These are phyloP conservation scores for Abrostola tripartita DNA, from an alignment of 2,888 invertebrate species.

Conservation along the genomic window DNA sequence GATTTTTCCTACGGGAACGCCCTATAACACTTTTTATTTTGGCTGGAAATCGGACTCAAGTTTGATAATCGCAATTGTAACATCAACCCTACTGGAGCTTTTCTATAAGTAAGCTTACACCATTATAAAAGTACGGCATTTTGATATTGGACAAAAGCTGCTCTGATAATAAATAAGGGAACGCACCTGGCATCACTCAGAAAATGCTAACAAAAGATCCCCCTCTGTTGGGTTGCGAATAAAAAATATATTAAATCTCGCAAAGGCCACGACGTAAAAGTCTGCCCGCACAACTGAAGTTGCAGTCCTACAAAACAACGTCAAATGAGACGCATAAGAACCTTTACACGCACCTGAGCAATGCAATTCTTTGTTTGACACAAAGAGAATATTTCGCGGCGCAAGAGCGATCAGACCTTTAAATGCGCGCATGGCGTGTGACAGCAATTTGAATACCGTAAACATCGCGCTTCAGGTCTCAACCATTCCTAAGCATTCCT, in stretches of 20 bases:
- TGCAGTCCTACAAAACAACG: conserved; percentile 6
- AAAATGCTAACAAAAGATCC: conserved; percentile 24
- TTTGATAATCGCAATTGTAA: too few relatives aligned
- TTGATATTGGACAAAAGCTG: conserved; percentile 2
- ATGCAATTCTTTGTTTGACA: conserved; percentile 29
- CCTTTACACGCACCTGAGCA: conserved; percentile 14
- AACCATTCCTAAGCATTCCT: conserved; percentile 77
- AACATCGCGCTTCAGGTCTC: conserved; percentile 79
- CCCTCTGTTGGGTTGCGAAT: conserved; percentile 46
- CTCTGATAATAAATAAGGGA: conserved; percentile 9
- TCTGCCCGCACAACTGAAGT: conserved; percentile 1
- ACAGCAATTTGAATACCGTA: conserved; percentile 83
- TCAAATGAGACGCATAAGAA: neutral
- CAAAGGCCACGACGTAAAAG: conserved; percentile 54
- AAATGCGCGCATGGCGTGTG: conserved; percentile 68
- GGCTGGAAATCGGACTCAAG: too few relatives aligned
- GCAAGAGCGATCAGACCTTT: conserved; percentile 46
- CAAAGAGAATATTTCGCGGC: conserved; percentile 24
- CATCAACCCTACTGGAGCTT: too few relatives aligned
- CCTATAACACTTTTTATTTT: too few relatives aligned
- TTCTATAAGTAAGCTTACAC: too few relatives aligned
- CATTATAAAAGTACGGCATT: too few relatives aligned
- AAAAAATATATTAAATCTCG: conserved; percentile 63
- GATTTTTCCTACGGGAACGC: too few relatives aligned
- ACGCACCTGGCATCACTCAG: conserved; percentile 10